Conservation (phyloP, 2,888 invertebrate species). For the Dysmachus trigonus region DNA sequence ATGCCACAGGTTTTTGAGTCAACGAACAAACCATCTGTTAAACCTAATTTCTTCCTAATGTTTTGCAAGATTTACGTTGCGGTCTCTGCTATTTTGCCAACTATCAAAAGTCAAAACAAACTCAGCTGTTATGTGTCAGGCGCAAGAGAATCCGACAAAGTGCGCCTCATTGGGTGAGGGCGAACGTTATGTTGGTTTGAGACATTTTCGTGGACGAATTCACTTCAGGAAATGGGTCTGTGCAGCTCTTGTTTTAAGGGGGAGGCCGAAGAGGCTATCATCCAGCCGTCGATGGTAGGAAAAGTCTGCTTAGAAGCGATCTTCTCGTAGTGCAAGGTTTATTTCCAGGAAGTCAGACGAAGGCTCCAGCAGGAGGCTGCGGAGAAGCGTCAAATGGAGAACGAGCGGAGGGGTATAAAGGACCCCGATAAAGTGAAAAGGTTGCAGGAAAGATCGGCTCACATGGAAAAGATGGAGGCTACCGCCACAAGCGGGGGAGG, state of each 20-base stretch:
- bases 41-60: not conserved
- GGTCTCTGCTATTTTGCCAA: not conserved
- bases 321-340: not conserved
- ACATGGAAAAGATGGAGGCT: conserved; percentile 68
- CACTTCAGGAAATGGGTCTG: conserved; percentile 51
- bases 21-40: no score
- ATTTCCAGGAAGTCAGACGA: conserved; percentile 70
- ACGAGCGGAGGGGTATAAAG: conserved; percentile 72
- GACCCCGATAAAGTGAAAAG: conserved; percentile 70
- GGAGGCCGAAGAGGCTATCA: conserved; percentile 56
- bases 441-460: conserved; percentile 69
- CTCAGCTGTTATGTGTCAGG: not conserved
- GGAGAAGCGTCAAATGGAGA: conserved; percentile 70
- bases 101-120: not conserved
- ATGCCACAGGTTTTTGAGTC: no score
- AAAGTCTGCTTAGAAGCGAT: not conserved
- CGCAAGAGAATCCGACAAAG: not conserved
- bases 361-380: conserved; percentile 75
- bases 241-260: conserved; percentile 59
- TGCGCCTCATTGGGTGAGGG: not conserved
- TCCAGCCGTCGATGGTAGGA: not conserved
- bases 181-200: not conserved
- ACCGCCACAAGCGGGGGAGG: conserved; percentile 61
- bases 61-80: not conserved
- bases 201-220: not conserved